Evolutionary conservation across 1,140 invertebrate species (phyloP).

Genomic region (Oryctes rhinoceros): DNA sequence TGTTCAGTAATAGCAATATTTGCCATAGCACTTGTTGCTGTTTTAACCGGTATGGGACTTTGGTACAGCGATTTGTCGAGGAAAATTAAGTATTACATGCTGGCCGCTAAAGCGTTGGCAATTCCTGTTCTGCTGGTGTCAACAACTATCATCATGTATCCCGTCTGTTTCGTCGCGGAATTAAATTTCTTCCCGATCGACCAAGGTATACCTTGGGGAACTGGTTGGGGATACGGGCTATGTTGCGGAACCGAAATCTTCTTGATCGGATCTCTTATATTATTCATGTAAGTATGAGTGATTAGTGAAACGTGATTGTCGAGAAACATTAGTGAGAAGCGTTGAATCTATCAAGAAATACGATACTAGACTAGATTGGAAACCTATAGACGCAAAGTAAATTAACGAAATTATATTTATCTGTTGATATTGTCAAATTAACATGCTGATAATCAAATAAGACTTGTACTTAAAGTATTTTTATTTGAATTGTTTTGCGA

Average conservation of each 20-base stretch:
- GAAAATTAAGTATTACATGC: neutral
- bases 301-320: too few species aligned
- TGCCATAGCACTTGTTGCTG: neutral
- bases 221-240: conserved; percentile 7
- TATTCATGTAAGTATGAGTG: neutral
- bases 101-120: conserved; percentile 10
- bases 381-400: too few species aligned
- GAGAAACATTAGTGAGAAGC: too few species aligned
- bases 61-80: neutral
- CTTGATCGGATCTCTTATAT: neutral
- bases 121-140: neutral
- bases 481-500: too few species aligned
- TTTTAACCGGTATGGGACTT: neutral
- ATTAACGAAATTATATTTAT: too few species aligned
- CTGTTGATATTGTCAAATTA: too few species aligned
- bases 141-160: neutral
- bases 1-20: conserved; percentile 1
- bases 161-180: neutral
- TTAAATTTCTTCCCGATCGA: neutral
- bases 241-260: conserved; percentile 8
- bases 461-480: too few species aligned
- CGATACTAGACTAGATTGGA: too few species aligned
- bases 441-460: too few species aligned
- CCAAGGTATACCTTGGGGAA: neutral
- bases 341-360: too few species aligned